These are phyloP conservation scores for Malurus melanocephalus DNA, from an alignment of 2,113 vertebrate species.

Conservation along the genomic window DNA sequence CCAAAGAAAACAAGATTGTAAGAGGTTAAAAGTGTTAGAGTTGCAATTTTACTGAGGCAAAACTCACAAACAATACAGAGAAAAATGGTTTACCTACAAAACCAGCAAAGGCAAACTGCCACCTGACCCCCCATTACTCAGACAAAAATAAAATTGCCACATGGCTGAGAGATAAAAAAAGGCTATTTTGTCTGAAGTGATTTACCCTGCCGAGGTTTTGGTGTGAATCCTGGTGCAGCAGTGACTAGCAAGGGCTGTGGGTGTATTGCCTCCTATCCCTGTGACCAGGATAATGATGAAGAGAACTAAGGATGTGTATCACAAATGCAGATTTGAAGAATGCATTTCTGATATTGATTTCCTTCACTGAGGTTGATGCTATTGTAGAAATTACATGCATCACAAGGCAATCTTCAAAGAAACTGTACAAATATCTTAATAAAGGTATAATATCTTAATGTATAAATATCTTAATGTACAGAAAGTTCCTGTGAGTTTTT, in stretches of 20 bases:
- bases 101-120: background rate
- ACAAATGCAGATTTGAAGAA: background rate
- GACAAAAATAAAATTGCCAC: background rate
- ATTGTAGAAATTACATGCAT: background rate
- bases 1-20: background rate
- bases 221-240: background rate
- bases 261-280: background rate
- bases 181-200: accelerated
- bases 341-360: background rate
- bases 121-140: background rate
- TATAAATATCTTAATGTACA: background rate
- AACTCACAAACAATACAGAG: background rate
- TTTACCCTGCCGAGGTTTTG: background rate
- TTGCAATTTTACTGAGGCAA: background rate
- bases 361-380: background rate
- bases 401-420: background rate
- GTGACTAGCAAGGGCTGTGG: no score
- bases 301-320: background rate
- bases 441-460: background rate
- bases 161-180: background rate
- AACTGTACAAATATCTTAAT: background rate
- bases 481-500: background rate
- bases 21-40: background rate
- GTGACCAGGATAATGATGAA: background rate
- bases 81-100: background rate